Percentiles rank a stretch among this genome's conserved stretches.
These are phyloP conservation scores for Furcula furcula DNA, from an alignment of 2,888 invertebrate species.

Conservation along the genomic window DNA sequence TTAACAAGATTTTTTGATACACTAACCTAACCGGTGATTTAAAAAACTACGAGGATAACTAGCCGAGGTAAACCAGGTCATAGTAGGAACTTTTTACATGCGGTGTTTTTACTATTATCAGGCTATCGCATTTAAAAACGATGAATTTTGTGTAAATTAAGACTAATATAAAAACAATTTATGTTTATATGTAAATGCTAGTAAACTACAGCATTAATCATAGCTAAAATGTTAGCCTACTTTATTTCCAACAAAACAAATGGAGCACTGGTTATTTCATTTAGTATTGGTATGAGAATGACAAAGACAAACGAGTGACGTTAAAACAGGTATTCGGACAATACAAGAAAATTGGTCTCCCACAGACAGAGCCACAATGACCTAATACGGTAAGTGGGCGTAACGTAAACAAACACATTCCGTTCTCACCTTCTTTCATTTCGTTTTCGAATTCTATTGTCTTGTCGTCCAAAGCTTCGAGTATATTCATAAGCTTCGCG, in stretches of 20 bases:
- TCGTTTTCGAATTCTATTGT: conserved; percentile 76
- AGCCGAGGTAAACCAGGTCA: too few species aligned
- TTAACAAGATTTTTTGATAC: too few species aligned
- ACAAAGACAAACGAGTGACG: conserved; percentile 8
- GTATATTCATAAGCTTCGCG: conserved; percentile 88
- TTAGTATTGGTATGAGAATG: conserved; percentile 8
- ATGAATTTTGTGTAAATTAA: too few species aligned
- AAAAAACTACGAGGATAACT: too few species aligned
- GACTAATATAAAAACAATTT: too few species aligned
- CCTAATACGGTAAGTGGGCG: conserved; percentile 6
- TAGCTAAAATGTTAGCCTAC: conserved; percentile 3
- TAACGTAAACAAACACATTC: conserved; percentile 8
- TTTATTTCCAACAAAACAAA: conserved; percentile 1
- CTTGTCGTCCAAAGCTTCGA: conserved; percentile 85
- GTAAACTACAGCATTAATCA: conserved; percentile 11
- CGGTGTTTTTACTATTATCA: too few species aligned
- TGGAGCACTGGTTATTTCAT: conserved; percentile 2
- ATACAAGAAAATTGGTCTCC: conserved; percentile 4
- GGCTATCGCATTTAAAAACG: too few species aligned
- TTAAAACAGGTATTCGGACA: conserved; percentile 3
- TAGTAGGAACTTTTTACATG: too few species aligned
- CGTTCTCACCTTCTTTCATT: conserved; percentile 71
- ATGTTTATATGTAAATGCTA: too few species aligned
- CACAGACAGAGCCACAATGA: neutral
- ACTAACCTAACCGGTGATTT: too few species aligned